These are phyloP conservation scores for Hemiscyllium ocellatum DNA, from an alignment of 2,113 vertebrate species.

Conservation along the genomic window DNA sequence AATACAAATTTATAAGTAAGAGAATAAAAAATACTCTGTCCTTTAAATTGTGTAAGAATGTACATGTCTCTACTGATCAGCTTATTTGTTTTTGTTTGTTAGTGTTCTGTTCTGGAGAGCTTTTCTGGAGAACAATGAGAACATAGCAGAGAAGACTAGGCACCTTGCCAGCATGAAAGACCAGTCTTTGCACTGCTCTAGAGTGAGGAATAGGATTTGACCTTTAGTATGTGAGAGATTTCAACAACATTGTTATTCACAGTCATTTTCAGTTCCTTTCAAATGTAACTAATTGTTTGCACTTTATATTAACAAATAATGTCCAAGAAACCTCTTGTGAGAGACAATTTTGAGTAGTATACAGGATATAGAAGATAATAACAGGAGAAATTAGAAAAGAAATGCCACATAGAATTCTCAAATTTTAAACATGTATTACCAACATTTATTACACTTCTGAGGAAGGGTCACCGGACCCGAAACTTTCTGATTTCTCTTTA, in stretches of 20 bases:
- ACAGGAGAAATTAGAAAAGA: background rate
- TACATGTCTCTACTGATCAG: background rate
- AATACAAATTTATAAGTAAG: background rate
- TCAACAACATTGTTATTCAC: background rate
- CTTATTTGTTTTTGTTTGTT: background rate
- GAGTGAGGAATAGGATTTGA: background rate
- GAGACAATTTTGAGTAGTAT: background rate
- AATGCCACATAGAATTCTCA: background rate
- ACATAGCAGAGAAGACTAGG: background rate
- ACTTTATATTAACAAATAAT: background rate
- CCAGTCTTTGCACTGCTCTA: background rate
- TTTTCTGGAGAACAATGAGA: slow-evolving; percentile 11
- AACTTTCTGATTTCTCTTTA: too few relatives aligned
- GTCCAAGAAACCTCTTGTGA: background rate
- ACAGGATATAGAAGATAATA: background rate
- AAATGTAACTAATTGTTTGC: background rate
- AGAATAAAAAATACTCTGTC: background rate
- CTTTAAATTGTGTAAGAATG: background rate
- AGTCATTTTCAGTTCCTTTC: background rate
- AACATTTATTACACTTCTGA: too few relatives aligned
- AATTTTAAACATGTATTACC: background rate
- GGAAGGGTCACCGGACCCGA: too few relatives aligned
- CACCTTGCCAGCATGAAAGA: background rate
- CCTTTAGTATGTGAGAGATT: background rate
- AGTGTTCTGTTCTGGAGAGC: background rate